Base-by-base conservation (phyloP, 2,113 vertebrate genomes). In the Sinosuthora webbiana region DNA sequence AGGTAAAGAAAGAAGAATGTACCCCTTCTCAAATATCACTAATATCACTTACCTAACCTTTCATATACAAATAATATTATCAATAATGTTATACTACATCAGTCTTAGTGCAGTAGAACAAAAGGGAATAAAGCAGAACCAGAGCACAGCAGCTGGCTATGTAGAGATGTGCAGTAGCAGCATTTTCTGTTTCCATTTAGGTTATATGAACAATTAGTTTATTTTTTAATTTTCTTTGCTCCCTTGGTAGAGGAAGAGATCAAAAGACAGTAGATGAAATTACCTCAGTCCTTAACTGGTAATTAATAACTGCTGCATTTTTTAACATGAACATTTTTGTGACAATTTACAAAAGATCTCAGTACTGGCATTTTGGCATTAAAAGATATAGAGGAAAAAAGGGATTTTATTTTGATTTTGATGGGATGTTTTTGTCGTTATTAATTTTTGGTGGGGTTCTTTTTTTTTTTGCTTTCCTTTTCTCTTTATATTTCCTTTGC, bases 371-470 rank as follows among this genome's bases (percentile, higher is more conserved):
- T 11, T 82, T 63, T 79, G 44, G 10, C 21, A 60, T 62, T 68
- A 90, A 85, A 86, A 83, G 35, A 59, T 4, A 59, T 4, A 65
- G 28, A 37, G 42, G 20, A 68, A 7, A 59, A 37, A 79, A 28
- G 0, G 4, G 13, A 42, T 39, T 83, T 81, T 50, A 21, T 52
- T 59, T 33, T 47, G 3, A 3, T 47, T 89, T 76, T 83, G 33
- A 10, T 65, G 13, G 6, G 6, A 4, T 4, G 7, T 14, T 41
- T 62, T 45, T n/a, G 30, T 37, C 22, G 5, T 4, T 52, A 3
- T 45, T 17, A 30, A 78, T n/a, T 7, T 17, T 2, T 25, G 1
- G 7, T 39, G 11, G 2, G 1, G 0, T 1, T 23, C 14, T 44
- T 68, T 70, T 59, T 25, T 13, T 59, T 41, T 41, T 14, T 41